Evolutionary conservation across 2,888 invertebrate genomes (phyloP).

Genomic region (Entomobrya proxima): DNA sequence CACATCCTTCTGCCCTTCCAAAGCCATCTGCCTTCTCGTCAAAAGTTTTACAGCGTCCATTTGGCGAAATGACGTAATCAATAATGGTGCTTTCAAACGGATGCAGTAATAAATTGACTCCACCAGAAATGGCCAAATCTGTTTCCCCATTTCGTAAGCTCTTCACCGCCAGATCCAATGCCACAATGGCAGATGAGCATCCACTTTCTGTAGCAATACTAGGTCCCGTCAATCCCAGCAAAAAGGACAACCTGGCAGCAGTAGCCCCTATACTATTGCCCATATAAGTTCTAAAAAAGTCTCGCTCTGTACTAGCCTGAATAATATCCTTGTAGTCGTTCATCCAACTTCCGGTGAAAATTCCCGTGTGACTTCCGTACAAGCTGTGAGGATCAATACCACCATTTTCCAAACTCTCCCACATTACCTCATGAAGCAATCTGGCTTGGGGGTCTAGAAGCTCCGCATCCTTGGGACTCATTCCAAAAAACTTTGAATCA

Average conservation of each 20-base stretch:
- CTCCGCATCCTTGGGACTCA: no score
- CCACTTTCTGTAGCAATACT: neutral
- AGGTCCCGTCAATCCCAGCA: neutral
- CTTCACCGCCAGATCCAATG: neutral
- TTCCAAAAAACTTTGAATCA: no score
- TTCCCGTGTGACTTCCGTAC: neutral
- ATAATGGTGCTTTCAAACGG: neutral
- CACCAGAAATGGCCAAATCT: neutral
- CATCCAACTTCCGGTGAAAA: neutral
- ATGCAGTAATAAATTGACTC: neutral
- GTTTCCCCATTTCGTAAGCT: neutral
- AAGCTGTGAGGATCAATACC: no score
- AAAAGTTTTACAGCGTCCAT: conserved; percentile 57
- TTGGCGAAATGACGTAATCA: neutral
- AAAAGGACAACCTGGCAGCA: neutral
- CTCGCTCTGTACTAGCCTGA: neutral
- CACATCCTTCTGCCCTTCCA: conserved; percentile 60
- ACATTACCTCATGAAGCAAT: no score
- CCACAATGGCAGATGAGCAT: neutral
- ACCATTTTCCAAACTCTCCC: no score
- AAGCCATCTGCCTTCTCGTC: conserved; percentile 67
- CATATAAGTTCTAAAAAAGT: neutral
- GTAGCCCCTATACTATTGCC: neutral
- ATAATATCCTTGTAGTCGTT: neutral
- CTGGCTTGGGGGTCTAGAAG: no score